phyloP scores from a whole-genome alignment of 2,113 vertebrate genomes.

The Sphyrna mokarran region DNA sequence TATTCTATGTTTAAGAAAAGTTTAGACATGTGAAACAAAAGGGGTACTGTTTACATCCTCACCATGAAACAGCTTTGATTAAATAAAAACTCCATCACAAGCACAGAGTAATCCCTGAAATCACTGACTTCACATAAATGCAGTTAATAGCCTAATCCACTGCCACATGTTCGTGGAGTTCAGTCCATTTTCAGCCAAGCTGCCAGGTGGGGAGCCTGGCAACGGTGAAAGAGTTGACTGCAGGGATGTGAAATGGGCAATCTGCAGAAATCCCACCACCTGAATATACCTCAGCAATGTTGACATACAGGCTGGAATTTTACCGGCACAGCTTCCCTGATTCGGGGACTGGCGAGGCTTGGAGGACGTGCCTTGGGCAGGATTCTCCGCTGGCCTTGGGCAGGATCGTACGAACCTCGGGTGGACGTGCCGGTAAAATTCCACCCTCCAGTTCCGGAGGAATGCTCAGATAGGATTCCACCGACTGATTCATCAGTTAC shows the following conservation, averaged over 20 bases:
- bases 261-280: not conserved
- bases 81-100: conserved; percentile 3
- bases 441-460: not conserved
- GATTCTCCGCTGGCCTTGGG: too few species aligned
- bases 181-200: not conserved
- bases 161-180: not conserved
- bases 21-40: not conserved
- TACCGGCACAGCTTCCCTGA: too few species aligned
- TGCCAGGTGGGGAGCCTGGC: not conserved
- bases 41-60: not conserved
- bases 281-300: not conserved
- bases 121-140: conserved; percentile 1
- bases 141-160: not conserved
- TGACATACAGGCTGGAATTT: not conserved
- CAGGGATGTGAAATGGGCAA: conserved; percentile 4
- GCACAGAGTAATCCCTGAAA: not conserved
- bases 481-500: not conserved
- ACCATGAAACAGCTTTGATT: not conserved
- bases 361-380: too few species aligned
- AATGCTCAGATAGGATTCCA: not conserved
- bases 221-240: not conserved
- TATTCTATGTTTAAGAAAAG: not conserved
- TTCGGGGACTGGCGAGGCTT: too few species aligned
- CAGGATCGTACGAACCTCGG: too few species aligned
- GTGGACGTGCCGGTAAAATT: too few species aligned